Evolutionary conservation across 2,113 vertebrate species (phyloP).

Genomic region (Saccopteryx bilineata): DNA sequence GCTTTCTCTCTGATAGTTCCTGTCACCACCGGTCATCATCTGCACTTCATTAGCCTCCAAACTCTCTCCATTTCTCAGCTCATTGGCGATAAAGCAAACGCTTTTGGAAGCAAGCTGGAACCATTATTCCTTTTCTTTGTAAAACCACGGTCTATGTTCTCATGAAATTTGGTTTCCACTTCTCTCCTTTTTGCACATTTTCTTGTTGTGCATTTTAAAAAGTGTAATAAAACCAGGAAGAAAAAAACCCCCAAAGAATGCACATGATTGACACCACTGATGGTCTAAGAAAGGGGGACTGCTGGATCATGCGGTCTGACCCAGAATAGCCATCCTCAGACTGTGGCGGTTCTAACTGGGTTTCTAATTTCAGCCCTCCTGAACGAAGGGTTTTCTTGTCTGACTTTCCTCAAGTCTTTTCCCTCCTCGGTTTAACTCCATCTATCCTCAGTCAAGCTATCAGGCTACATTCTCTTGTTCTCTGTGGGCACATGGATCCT

Average conservation of each 20-base stretch:
- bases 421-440: not conserved
- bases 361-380: conserved; percentile 62
- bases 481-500: conserved; percentile 52
- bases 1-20: not conserved
- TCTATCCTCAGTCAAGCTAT: conserved; percentile 40
- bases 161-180: conserved; percentile 68
- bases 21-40: not conserved
- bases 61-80: not conserved
- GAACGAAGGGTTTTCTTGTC: conserved; percentile 61
- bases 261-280: conserved; percentile 59
- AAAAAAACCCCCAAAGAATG: not conserved
- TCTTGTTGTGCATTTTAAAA: conserved; percentile 50
- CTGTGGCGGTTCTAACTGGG: conserved; percentile 49
- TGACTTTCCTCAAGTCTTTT: conserved; percentile 9
- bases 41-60: conserved; percentile 1
- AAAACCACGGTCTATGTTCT: conserved; percentile 73
- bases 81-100: conserved; percentile 39
- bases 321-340: not conserved
- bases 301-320: not conserved
- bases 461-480: not conserved
- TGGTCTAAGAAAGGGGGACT: conserved; percentile 42
- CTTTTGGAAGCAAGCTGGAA: conserved; percentile 50
- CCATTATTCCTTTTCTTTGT: conserved; percentile 18
- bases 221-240: conserved; percentile 73
- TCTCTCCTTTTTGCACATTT: conserved; percentile 61